phyloP scores from a whole-genome alignment of 2,797 vertebrate species.

The Notolepis coatsorum region DNA sequence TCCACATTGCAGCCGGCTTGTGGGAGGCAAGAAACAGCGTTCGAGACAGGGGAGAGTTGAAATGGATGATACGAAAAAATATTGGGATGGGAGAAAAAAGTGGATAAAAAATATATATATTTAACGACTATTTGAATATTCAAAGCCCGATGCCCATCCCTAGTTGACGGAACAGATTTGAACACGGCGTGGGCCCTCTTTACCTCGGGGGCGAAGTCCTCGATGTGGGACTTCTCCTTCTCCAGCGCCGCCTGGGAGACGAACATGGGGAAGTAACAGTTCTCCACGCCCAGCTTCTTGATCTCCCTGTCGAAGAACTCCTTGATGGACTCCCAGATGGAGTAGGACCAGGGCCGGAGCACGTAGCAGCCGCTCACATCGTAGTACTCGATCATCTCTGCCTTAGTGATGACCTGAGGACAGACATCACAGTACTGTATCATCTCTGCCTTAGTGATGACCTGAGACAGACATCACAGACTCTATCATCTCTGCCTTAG shows the following conservation, averaged over 20 bases:
- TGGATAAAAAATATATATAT: no score
- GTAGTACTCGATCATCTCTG: constrained; percentile 99
- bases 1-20: no score
- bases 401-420: constrained; percentile 95
- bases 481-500: no score
- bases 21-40: no score
- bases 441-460: no score
- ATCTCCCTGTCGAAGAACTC: constrained; percentile 95
- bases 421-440: neutral
- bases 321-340: constrained; percentile 95
- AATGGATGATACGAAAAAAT: no score
- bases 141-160: no score
- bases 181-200: neutral
- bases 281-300: constrained; percentile 96
- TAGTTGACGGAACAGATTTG: no score
- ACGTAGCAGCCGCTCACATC: constrained; percentile 98
- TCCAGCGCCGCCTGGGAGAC: constrained; percentile 96
- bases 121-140: no score
- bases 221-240: constrained; percentile 94
- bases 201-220: constrained; percentile 98
- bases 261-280: constrained; percentile 99
- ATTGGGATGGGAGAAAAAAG: no score
- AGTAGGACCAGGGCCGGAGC: constrained; percentile 93
- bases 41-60: no score
- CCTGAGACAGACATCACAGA: no score